Evolutionary conservation across 2,888 invertebrate genomes (phyloP).

Genomic region (Brachypterus glaber): DNA sequence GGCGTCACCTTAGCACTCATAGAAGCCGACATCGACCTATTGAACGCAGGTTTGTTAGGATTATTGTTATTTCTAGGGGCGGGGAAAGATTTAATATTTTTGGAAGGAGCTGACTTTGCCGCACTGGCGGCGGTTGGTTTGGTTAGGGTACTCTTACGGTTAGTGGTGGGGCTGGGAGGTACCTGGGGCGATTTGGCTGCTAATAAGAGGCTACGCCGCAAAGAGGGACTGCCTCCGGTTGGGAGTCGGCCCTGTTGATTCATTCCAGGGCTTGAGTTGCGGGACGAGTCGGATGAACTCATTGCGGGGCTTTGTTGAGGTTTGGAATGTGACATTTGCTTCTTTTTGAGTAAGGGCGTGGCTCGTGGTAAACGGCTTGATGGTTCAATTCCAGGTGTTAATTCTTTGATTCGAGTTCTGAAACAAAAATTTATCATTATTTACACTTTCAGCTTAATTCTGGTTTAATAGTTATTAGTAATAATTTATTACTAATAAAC

Average conservation of each 20-base stretch:
- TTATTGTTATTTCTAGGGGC: constrained; percentile 15
- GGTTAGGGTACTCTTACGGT: constrained; percentile 42
- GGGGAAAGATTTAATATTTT: constrained; percentile 20
- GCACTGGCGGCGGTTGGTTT: constrained; percentile 52
- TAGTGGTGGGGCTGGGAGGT: constrained; percentile 43
- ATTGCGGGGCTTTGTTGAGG: constrained; percentile 37
- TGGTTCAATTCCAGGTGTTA: constrained; percentile 43
- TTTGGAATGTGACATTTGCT: constrained; percentile 25
- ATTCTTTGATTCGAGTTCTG: constrained; percentile 55
- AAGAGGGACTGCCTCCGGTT: constrained; percentile 37
- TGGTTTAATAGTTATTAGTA: too few relatives aligned
- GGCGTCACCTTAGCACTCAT: constrained; percentile 13
- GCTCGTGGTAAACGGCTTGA: constrained; percentile 31
- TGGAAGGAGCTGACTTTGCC: constrained; percentile 43
- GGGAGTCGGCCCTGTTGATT: constrained; percentile 26
- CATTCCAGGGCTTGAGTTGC: constrained; percentile 56
- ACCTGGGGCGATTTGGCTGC: constrained; percentile 46
- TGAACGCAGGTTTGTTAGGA: constrained; percentile 8
- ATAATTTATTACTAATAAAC: too few relatives aligned
- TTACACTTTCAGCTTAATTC: too few relatives aligned
- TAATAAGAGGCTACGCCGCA: constrained; percentile 44
- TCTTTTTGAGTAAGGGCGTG: constrained; percentile 32
- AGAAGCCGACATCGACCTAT: constrained; percentile 8
- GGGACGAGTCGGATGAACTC: constrained; percentile 50
- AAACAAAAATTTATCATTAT: too few relatives aligned